Evolutionary conservation across 2,888 invertebrate species (phyloP).

Genomic region (Mayetiola destructor): DNA sequence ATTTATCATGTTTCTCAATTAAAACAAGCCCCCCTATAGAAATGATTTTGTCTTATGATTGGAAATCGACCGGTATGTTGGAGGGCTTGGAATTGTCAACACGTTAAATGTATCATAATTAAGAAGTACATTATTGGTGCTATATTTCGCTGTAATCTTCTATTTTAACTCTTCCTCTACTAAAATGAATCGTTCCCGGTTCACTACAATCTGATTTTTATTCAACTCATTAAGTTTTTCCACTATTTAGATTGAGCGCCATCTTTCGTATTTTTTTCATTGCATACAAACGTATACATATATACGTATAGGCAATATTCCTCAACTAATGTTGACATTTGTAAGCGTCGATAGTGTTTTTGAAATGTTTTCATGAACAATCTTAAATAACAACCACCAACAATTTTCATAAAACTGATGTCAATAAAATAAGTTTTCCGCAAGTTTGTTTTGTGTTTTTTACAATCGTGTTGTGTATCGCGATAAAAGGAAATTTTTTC

Average conservation of each 20-base stretch:
- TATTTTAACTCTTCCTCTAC: neutral
- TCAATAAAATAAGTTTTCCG: neutral
- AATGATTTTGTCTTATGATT: too few relatives aligned
- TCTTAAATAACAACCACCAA: too few relatives aligned
- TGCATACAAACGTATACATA: slow-evolving; percentile 1
- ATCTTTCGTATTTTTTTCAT: neutral
- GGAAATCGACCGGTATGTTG: too few relatives aligned
- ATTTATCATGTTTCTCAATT: neutral
- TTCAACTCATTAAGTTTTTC: neutral
- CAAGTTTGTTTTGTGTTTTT: neutral
- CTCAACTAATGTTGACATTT: neutral
- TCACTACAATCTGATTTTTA: neutral
- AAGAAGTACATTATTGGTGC: too few relatives aligned
- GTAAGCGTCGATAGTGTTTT: too few relatives aligned
- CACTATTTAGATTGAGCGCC: neutral
- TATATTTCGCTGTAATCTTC: too few relatives aligned
- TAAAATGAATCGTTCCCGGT: neutral
- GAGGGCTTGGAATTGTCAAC: too few relatives aligned
- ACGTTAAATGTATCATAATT: too few relatives aligned
- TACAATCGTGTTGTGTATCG: slow-evolving; percentile 3
- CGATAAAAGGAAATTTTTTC: neutral
- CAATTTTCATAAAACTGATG: too few relatives aligned
- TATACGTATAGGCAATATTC: neutral
- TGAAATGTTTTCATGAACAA: neutral
- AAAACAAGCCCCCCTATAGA: too few relatives aligned